A percentile compares a stretch with the other conserved stretches of the same genome.
Evolutionary conservation across 1,140 invertebrate species (phyloP).

Genomic region (Protaetia brevitarsis): DNA sequence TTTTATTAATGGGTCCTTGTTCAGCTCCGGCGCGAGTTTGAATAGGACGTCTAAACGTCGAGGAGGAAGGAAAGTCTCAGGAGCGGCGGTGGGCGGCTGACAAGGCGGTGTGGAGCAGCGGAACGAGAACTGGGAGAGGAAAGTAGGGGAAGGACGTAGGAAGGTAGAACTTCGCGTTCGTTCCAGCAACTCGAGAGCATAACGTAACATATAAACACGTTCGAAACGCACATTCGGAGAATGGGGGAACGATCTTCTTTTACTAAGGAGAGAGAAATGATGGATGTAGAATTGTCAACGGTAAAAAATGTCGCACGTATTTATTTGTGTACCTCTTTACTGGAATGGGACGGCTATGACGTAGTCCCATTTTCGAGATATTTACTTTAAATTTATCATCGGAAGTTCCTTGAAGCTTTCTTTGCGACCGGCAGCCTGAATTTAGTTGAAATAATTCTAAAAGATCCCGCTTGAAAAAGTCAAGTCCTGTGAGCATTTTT

Average conservation of each 20-base stretch:
- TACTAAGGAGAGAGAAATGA: neutral
- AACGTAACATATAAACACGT: constrained; percentile 7
- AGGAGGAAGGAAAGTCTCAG: constrained; percentile 1
- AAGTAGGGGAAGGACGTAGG: neutral
- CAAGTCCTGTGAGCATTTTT: too few relatives aligned
- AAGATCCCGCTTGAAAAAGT: too few relatives aligned
- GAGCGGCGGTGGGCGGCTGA: neutral
- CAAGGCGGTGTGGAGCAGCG: neutral
- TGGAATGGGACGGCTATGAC: neutral
- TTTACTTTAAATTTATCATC: neutral
- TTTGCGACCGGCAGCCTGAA: too few relatives aligned
- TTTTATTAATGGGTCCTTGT: constrained; percentile 16
- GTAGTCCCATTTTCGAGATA: too few relatives aligned
- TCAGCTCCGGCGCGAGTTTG: constrained; percentile 6
- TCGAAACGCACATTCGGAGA: neutral
- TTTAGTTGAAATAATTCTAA: too few relatives aligned
- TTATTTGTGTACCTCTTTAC: constrained; percentile 11
- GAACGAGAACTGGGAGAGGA: neutral
- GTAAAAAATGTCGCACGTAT: neutral
- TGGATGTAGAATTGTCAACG: neutral
- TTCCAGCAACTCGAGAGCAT: neutral
- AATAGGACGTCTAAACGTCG: constrained; percentile 9
- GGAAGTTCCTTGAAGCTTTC: neutral
- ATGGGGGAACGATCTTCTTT: neutral
- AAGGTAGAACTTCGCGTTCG: neutral